phyloP scores from a whole-genome alignment of 2,797 vertebrate genomes.

The Odontamblyopus rebecca region DNA sequence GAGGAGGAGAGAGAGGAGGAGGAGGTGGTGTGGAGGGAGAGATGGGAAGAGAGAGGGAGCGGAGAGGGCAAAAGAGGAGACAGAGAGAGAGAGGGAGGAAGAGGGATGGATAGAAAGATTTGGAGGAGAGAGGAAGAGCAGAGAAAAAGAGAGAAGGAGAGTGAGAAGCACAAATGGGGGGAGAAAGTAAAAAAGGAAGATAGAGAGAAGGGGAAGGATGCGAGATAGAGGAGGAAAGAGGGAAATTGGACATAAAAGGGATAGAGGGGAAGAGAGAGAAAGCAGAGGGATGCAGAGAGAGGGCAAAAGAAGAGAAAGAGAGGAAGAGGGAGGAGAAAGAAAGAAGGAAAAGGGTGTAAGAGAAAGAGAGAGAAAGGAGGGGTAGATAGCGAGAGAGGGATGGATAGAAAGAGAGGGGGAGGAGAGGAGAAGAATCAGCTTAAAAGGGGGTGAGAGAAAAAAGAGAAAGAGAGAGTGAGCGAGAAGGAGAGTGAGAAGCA shows the following conservation, averaged over 20 bases:
- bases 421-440: background rate
- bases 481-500: background rate
- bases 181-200: background rate
- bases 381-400: conserved; percentile 36
- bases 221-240: background rate
- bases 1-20: conserved; percentile 9
- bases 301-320: too few species aligned
- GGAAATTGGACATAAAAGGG: background rate
- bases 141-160: too few species aligned
- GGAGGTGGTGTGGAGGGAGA: background rate
- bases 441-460: conserved; percentile 20
- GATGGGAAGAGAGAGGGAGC: conserved; percentile 2
- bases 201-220: conserved; percentile 27
- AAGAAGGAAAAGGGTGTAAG: background rate
- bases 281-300: background rate
- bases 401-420: conserved; percentile 9
- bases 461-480: conserved; percentile 5
- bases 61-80: too few species aligned
- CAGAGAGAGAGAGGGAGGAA: too few species aligned
- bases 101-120: too few species aligned
- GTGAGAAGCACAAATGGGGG: too few species aligned
- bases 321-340: too few species aligned
- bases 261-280: background rate
- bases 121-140: too few species aligned
- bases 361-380: background rate